Base-by-base conservation (phyloP, 2,797 vertebrate species). In the Dendrocincla tyrannina region DNA sequence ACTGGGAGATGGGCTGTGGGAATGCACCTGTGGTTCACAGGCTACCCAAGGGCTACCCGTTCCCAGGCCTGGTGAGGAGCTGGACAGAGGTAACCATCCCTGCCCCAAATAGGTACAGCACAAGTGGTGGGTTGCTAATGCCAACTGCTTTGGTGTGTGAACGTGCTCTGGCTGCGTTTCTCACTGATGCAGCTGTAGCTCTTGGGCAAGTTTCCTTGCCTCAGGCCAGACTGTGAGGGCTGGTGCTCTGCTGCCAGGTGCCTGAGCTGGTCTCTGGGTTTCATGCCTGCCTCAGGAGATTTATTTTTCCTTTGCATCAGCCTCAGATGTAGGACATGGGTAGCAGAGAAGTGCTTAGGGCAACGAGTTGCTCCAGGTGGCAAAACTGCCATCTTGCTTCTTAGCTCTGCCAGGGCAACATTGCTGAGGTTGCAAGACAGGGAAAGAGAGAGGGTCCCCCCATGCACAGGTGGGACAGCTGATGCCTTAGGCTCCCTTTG, bases 301-400 rank as follows among this genome's bases (percentile, higher is more conserved):
- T 74, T 39, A 11, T 81, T 85, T 66, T 85, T 14, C 16, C 27
- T 75, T 93, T 75, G 56, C 17, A 53, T 62, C 62, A 53, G 30
- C 56, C 35, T 55, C 58, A 50, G 39, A 82, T 41, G 49, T 17
- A 70, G 56, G 41, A 55, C 16, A 11, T 3, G 39, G 33, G 20
- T 37, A 62, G 67, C 49, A 75, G 58, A 62, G 20, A 58, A 60
- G 19, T 63, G 49, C 35, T 63, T 17, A 16, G 49, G 70, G 49
- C 58, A 72, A 37, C 0, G 0, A 22, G 39, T 70, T 81, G 49
- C 62, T 87, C 84, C 1, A 0, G 19, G 52, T 44, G 28, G 20
- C 49, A 78, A 70, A 89, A 70, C 8, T 58, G 32, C 30, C 2
- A 0, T 62, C 17, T 25, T 7, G 8, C 69, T 59, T 37, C 37